Conservation (phyloP, 2,113 vertebrate genomes). For the Panthera tigris region DNA sequence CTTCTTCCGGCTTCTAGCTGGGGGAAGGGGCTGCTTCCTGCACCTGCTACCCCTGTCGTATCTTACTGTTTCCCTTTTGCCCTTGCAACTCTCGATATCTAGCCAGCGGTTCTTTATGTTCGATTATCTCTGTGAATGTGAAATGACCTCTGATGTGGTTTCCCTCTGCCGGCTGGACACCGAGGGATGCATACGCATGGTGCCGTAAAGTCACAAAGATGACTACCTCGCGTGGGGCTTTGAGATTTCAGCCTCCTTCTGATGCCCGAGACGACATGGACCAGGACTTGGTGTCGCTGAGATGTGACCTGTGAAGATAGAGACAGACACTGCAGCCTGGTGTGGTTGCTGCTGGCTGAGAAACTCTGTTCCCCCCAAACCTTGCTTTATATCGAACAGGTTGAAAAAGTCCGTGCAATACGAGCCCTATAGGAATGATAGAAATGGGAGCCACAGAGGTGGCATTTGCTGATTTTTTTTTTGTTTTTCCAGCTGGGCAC, state of each 20-base stretch:
- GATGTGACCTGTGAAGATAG: neutral
- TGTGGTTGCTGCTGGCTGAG: no score
- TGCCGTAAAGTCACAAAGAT: neutral
- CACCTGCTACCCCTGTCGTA: neutral
- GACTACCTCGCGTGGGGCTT: neutral
- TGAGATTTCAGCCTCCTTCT: neutral
- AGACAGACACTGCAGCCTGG: neutral
- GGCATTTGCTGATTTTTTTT: neutral
- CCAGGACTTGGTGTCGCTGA: neutral
- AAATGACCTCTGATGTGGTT: neutral
- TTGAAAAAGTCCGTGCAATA: neutral
- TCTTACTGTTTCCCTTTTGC: neutral
- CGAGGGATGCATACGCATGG: neutral
- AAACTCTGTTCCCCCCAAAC: neutral
- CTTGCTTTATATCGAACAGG: neutral
- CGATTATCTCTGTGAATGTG: neutral
- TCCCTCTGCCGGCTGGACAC: neutral
- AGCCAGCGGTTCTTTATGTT: neutral
- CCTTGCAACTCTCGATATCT: neutral
- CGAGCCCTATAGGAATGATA: neutral
- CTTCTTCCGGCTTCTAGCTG: neutral
- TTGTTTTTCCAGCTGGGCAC: conserved; percentile 1
- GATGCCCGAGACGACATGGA: neutral
- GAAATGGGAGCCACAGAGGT: neutral
- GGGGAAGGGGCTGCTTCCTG: neutral